Percentiles rank a stretch among this genome's conserved stretches.
phyloP scores from a whole-genome alignment of 2,113 vertebrate species.

The Aegithalos caudatus region DNA sequence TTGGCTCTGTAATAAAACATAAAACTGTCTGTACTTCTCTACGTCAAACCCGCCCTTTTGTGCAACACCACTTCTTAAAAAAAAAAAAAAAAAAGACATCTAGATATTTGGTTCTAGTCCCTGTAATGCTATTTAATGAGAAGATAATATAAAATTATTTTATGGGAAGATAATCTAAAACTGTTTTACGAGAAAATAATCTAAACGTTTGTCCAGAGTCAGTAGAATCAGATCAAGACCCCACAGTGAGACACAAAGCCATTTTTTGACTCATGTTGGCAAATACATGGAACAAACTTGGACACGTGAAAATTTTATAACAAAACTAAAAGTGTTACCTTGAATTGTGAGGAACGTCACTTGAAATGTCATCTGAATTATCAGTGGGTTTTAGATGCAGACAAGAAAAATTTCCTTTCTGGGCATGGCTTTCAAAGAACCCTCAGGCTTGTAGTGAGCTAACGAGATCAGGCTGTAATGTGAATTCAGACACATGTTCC shows the following conservation, averaged over 20 bases:
- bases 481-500: neutral
- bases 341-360: neutral
- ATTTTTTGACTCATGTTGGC: neutral
- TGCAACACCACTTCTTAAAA: neutral
- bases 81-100: neutral
- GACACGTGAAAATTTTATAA: neutral
- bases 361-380: neutral
- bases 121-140: neutral
- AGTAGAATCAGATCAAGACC: neutral
- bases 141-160: neutral
- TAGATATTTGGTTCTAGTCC: neutral
- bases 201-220: neutral
- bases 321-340: neutral
- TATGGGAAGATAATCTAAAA: neutral
- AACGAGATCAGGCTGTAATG: neutral
- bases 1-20: conserved; percentile 21
- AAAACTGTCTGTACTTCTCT: conserved; percentile 11
- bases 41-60: neutral
- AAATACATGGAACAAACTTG: accelerated
- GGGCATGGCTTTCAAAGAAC: neutral
- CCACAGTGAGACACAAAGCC: neutral
- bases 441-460: neutral
- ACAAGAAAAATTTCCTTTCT: neutral
- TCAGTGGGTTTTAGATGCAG: neutral
- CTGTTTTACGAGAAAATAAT: conserved; percentile 6